Conservation (phyloP, 2,888 invertebrate genomes). For the Drosophila borborema region DNA sequence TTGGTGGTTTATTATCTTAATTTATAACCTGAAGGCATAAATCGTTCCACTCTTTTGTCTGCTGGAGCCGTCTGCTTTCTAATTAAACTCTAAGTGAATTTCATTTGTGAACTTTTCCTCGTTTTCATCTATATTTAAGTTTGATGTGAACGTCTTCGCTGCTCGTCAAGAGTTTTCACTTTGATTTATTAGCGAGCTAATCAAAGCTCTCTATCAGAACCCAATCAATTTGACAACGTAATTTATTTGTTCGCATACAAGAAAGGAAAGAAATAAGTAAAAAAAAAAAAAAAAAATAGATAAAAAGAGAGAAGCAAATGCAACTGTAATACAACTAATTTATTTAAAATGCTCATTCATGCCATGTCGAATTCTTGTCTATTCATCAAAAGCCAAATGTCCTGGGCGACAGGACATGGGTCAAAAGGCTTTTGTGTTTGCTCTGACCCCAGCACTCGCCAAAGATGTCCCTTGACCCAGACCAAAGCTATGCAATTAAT, state of each 20-base stretch:
- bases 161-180: constrained; percentile 19
- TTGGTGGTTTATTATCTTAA: constrained; percentile 78
- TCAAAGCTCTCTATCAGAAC: constrained; percentile 58
- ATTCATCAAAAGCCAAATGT: constrained; percentile 78
- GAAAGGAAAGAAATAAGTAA: neutral
- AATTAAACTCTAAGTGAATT: constrained; percentile 60
- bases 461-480: constrained; percentile 32
- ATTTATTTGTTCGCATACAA: constrained; percentile 47
- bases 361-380: constrained; percentile 73
- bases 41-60: constrained; percentile 39
- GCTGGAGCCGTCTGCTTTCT: constrained; percentile 23
- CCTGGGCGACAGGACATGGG: constrained; percentile 62
- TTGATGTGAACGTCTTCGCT: constrained; percentile 19
- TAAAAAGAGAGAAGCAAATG: constrained; percentile 21
- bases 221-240: constrained; percentile 66
- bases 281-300: neutral
- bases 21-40: constrained; percentile 68
- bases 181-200: constrained; percentile 68
- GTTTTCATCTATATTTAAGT: constrained; percentile 43
- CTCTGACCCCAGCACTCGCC: constrained; percentile 46
- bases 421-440: constrained; percentile 70
- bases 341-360: constrained; percentile 80
- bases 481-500: constrained; percentile 71
- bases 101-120: constrained; percentile 31
- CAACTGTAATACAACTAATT: constrained; percentile 75